Percentiles rank a stretch among this genome's conserved stretches.
Evolutionary conservation across 2,888 invertebrate genomes (phyloP).

Genomic region (Lepas anatifera): DNA sequence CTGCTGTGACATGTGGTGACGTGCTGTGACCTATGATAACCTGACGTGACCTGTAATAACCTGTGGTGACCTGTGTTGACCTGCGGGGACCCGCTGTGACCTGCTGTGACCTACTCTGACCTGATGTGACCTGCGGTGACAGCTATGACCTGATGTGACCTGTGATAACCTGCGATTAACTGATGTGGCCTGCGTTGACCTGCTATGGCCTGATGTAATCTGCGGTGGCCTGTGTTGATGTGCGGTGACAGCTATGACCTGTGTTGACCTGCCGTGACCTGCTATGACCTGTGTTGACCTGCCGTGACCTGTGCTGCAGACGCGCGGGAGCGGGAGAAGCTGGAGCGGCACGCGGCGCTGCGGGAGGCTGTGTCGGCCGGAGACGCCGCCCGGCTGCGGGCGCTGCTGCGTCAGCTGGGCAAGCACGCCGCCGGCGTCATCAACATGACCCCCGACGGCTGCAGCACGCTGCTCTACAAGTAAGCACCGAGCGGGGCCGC

Average conservation of each 20-base stretch:
- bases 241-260: background rate
- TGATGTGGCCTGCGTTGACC: no score
- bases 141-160: no score
- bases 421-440: constrained; percentile 41
- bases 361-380: constrained; percentile 64
- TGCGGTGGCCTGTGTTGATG: no score
- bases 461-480: constrained; percentile 76
- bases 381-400: constrained; percentile 52
- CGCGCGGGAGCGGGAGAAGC: constrained; percentile 57
- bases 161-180: no score
- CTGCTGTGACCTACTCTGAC: no score
- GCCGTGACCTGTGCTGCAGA: constrained; percentile 37
- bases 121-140: no score
- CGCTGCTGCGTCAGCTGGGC: constrained; percentile 45
- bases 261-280: background rate
- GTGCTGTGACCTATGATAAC: no score
- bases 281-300: background rate
- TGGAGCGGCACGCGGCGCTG: constrained; percentile 59
- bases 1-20: no score
- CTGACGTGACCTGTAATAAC: no score
- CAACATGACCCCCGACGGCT: constrained; percentile 77
- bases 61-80: no score
- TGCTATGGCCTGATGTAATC: no score
- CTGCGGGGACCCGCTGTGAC: no score
- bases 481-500: constrained; percentile 42